Evolutionary conservation across 2,797 vertebrate species (phyloP).

Genomic region (Fistularia commersonii): DNA sequence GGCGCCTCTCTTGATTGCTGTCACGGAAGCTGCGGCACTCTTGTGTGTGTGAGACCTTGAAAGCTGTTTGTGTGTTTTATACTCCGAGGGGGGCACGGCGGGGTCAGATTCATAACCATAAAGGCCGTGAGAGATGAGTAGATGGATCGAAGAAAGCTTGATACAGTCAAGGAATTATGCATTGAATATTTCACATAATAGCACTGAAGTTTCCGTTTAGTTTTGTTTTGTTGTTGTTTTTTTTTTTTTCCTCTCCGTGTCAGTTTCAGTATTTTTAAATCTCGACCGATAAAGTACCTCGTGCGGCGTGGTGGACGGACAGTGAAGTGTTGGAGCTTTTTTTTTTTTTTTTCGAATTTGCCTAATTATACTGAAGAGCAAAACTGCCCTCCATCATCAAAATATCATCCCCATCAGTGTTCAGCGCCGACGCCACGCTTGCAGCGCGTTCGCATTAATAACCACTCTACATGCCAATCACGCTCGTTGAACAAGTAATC

Average conservation of each 20-base stretch:
- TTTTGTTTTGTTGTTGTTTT: neutral
- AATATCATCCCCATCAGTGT: conserved; percentile 67
- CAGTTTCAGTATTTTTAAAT: conserved; percentile 51
- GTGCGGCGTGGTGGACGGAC: conserved; percentile 60
- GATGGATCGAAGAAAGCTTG: conserved; percentile 21
- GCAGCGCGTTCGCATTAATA: conserved; percentile 67
- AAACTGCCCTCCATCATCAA: conserved; percentile 68
- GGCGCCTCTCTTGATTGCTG: conserved; percentile 41
- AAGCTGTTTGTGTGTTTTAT: conserved; percentile 33
- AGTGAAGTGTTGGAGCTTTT: conserved; percentile 62
- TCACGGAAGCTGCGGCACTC: conserved; percentile 32
- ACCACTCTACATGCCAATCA: conserved; percentile 56
- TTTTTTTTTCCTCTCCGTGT: conserved; percentile 13
- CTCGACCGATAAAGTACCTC: conserved; percentile 66
- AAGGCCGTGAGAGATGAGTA: conserved; percentile 36
- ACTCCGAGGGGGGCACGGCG: conserved; percentile 23
- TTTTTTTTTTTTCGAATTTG: too few species aligned
- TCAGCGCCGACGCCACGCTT: conserved; percentile 48
- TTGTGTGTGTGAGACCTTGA: conserved; percentile 47
- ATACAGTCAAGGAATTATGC: conserved; percentile 17
- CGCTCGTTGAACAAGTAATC: conserved; percentile 21
- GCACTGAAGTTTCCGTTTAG: conserved; percentile 41
- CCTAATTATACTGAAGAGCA: conserved; percentile 71
- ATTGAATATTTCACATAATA: conserved; percentile 19
- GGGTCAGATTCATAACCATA: conserved; percentile 44